These are phyloP conservation scores for Halesus radiatus DNA, from an alignment of 1,140 invertebrate species.

Conservation along the genomic window DNA sequence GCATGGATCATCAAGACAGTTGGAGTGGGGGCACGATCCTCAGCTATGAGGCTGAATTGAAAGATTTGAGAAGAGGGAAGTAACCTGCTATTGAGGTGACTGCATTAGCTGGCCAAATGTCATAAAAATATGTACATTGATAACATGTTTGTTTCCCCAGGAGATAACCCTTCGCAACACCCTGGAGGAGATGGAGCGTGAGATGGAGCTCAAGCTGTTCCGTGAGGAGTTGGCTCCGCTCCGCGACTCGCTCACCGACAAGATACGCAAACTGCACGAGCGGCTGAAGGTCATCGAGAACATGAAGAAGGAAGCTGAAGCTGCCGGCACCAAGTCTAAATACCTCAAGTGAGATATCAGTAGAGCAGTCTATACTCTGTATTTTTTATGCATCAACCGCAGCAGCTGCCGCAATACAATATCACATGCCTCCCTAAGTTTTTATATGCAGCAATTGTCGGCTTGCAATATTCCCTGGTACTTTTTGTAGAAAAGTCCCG, in stretches of 20 bases:
- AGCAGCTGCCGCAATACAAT: too few relatives aligned
- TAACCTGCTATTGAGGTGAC: too few relatives aligned
- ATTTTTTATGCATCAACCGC: too few relatives aligned
- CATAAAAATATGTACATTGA: not conserved
- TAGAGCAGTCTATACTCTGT: not conserved
- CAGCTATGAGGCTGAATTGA: too few relatives aligned
- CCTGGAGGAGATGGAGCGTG: constrained; percentile 76
- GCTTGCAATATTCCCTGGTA: too few relatives aligned
- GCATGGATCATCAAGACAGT: too few relatives aligned
- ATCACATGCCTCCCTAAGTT: too few relatives aligned
- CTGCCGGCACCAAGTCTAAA: constrained; percentile 77
- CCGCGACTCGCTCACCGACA: constrained; percentile 75
- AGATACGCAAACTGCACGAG: constrained; percentile 75
- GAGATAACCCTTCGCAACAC: constrained; percentile 76
- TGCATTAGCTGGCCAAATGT: too few relatives aligned
- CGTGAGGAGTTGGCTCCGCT: constrained; percentile 77
- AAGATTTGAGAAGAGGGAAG: too few relatives aligned
- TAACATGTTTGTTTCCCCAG: constrained; percentile 58
- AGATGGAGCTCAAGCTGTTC: constrained; percentile 77
- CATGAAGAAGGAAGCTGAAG: constrained; percentile 74
- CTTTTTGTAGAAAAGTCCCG: too few relatives aligned
- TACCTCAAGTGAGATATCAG: constrained; percentile 67
- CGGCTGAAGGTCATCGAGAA: constrained; percentile 73
- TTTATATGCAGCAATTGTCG: too few relatives aligned
- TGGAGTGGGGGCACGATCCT: too few relatives aligned